A percentile compares a stretch with the other conserved stretches of the same genome.
Evolutionary conservation across 35 echinoderm and acorn worm genomes (phyloP).

Genomic region (Chiridota heheva): DNA sequence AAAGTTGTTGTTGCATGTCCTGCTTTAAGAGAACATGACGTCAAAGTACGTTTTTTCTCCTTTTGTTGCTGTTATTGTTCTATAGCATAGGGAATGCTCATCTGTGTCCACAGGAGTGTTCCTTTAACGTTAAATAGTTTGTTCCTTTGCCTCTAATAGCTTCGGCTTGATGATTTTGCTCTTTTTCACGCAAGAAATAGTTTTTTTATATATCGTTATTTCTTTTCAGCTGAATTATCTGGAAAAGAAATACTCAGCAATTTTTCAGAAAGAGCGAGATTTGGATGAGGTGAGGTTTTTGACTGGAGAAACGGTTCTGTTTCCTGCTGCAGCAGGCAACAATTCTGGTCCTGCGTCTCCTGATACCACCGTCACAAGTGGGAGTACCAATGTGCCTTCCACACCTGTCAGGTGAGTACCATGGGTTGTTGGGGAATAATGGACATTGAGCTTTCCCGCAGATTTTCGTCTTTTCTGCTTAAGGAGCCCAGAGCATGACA

Average conservation of each 20-base stretch:
- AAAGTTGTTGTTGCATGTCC: no score
- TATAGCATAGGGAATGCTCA: no score
- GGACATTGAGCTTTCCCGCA: background rate
- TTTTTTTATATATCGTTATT: background rate
- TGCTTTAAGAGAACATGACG: no score
- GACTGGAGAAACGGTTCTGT: conserved; percentile 18
- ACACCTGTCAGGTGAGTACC: conserved; percentile 65
- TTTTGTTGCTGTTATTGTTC: no score
- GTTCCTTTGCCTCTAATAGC: no score
- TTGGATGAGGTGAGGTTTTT: conserved; percentile 77
- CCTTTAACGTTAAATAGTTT: no score
- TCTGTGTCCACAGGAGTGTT: no score
- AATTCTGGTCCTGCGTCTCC: conserved; percentile 1
- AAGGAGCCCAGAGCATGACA: background rate
- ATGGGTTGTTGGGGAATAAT: no score
- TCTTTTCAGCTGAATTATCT: conserved; percentile 76
- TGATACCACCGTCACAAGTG: conserved; percentile 24
- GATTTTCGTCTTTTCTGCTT: background rate
- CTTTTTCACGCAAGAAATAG: background rate
- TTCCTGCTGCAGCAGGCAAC: background rate
- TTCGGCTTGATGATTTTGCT: no score
- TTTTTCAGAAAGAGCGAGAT: conserved; percentile 45
- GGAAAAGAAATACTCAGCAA: conserved; percentile 46
- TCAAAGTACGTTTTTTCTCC: no score
- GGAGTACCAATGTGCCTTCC: background rate